Evolutionary conservation across 1,140 invertebrate species (phyloP), one percentile per base, ranked within the genome.

Genomic region (Druon quercuslanigerum): DNA sequence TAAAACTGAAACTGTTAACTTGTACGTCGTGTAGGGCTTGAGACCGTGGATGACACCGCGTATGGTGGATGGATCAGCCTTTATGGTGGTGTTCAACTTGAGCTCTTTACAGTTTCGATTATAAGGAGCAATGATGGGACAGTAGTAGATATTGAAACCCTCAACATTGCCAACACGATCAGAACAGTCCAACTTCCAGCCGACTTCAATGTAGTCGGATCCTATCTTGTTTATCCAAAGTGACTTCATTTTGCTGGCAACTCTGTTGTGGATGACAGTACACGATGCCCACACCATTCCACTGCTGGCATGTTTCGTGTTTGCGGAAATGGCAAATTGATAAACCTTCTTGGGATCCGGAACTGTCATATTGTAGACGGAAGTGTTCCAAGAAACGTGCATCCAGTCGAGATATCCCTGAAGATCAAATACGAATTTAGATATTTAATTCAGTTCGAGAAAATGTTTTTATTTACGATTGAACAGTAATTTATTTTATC

Each of bases 261-360:
- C 93, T 83, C 93, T 93, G 80, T 94, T 93, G 82, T 94, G 93
- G n/a, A 95, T 93, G 52, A 95, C 93, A 5, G 95, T 95, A 88
- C 96, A 96, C 3, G 93, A 93, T 11, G 95, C 94, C 95, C 95
- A 96, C 11, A 94, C 90, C 94, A 96, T 96, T 0, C 95, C 95
- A 86, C 95, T 96, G 79, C 94, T 95, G 33, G 90, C 90, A 8
- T 85, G 88, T 4, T 92, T 86, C 7, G 92, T 93, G 84, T 96
- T 96, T 6, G 94, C 94, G 4, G 95, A 93, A 79, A 96, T 95
- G 13, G 95, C 95, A 90, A 96, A 94, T 79, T 94, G 93, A 79
- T 94, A 93, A 5, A 92, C 90, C 77, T 92, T 92, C 14, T 87
- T 85, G 7, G 90, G 86, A 76, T 92, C 86, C 9, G 90, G 87